Base-by-base conservation (phyloP, 2,113 vertebrate genomes). In the Nothocercus julius region DNA sequence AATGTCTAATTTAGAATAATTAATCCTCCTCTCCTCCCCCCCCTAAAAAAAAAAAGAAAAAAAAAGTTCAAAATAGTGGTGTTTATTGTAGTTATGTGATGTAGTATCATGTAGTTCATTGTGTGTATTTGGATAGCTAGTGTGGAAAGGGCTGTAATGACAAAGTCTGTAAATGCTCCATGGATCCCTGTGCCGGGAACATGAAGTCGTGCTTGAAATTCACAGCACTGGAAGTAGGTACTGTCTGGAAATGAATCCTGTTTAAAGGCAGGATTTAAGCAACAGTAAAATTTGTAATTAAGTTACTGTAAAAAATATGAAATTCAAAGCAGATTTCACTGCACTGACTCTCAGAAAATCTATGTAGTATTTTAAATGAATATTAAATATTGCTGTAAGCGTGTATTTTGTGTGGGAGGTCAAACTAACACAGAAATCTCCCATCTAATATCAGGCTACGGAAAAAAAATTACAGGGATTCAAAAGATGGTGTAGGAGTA, bases 351-450 rank as follows among this genome's bases (percentile, higher is more conserved):
- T 36, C 15, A 15, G 67, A 28, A 47, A 82, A 49, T 20, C 12
- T 8, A 0, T 56, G 36, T 34, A 59, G 1, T 70, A 45, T 77
- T 77, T 74, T 45, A 70, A 70, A 32, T 24, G 45, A 90, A 56
- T 87, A 20, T 47, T 62, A 61, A 36, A 16, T 74, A 5, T 74
- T 78, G 69, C 68, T 89, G 40, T 69, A 89, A 59, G 38, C 2
- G 0, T 59, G 62, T 64, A 24, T 86, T 87, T 24, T 86, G 51
- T 89, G 78, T 54, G 63, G 45, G 69, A 67, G 25, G 47, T 85
- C 47, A 74, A 74, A 68, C 51, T 63, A 27, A 44, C 74, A 34
- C 79, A 90, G 82, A 89, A 90, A 85, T 73, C 78, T 92, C 70
- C 70, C 3, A 6, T 82, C 78, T 94, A 45, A 61, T 89, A 20